Conservation (phyloP, 1,140 invertebrate genomes). For the Triops longicaudatus region DNA sequence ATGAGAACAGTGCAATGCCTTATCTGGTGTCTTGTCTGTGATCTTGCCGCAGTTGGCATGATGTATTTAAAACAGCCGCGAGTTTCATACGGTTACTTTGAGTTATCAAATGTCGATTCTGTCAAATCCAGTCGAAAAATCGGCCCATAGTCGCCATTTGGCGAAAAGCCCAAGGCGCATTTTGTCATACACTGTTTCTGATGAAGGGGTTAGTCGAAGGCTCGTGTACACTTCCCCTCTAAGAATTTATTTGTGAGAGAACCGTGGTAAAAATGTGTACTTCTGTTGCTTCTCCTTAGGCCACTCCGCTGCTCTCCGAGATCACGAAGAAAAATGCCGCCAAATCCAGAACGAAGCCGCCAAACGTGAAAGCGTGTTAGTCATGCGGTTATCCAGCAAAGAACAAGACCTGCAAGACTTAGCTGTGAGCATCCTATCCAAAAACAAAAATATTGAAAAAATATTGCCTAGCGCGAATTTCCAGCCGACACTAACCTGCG, state of each 20-base stretch:
- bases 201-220: background rate
- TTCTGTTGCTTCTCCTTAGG: slow-evolving; percentile 5
- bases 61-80: background rate
- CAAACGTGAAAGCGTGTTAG: slow-evolving; percentile 80
- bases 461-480: background rate
- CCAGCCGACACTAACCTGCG: background rate
- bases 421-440: slow-evolving; percentile 57
- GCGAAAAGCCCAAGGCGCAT: background rate
- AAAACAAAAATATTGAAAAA: background rate
- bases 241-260: background rate
- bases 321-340: slow-evolving; percentile 62
- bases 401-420: slow-evolving; percentile 95
- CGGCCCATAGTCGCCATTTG: background rate
- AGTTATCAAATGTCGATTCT: background rate
- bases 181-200: background rate
- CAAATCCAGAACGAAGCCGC: slow-evolving; percentile 74
- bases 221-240: slow-evolving; percentile 10
- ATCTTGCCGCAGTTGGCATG: background rate
- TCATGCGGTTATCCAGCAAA: slow-evolving; percentile 81
- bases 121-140: background rate
- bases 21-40: slow-evolving; percentile 13
- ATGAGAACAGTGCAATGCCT: background rate
- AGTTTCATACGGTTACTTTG: background rate
- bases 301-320: background rate
- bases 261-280: background rate